Conservation (phyloP, 2,113 vertebrate genomes). For the Sarotherodon lohbergeri region DNA sequence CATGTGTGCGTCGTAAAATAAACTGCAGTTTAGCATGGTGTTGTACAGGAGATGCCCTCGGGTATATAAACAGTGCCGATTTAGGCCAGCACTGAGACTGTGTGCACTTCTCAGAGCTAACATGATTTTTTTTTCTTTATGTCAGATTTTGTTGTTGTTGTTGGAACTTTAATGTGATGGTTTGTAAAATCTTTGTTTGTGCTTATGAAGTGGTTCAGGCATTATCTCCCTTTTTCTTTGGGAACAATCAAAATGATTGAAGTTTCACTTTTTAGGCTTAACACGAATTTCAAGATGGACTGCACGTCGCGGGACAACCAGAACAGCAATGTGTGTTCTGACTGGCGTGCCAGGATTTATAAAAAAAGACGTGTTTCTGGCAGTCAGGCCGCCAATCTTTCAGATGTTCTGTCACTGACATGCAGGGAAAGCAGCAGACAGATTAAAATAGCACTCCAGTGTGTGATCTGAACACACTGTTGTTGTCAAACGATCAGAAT, state of each 20-base stretch:
- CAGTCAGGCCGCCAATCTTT: neutral
- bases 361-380: neutral
- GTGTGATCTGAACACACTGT: conserved; percentile 15
- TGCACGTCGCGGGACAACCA: neutral
- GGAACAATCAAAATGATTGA: neutral
- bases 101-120: neutral
- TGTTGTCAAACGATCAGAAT: conserved; percentile 46
- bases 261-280: neutral
- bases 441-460: neutral
- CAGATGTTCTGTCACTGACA: neutral
- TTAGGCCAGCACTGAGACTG: neutral
- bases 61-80: conserved; percentile 25
- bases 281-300: neutral
- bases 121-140: neutral
- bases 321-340: neutral
- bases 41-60: conserved; percentile 32
- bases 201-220: neutral
- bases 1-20: conserved; percentile 62
- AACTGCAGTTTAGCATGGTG: conserved; percentile 31
- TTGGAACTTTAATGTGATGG: neutral
- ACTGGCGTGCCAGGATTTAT: neutral
- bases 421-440: neutral
- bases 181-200: neutral
- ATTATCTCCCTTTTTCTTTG: neutral
- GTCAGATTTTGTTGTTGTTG: neutral